These are phyloP conservation scores for Sparidentex hasta DNA, from an alignment of 2,797 vertebrate species.

Conservation along the genomic window DNA sequence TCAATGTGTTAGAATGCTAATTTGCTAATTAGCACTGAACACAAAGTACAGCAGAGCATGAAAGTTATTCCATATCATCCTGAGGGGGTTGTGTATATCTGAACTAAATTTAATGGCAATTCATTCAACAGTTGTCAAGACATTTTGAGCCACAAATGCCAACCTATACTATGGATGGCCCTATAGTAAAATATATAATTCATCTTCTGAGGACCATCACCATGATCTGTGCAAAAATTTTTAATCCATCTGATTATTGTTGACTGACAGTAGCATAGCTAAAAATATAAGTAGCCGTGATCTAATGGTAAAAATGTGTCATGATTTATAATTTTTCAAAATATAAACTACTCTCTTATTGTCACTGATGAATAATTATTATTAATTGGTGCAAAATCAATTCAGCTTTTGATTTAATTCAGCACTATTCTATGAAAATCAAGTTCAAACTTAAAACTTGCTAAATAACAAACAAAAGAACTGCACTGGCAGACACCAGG, in stretches of 20 bases:
- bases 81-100: neutral
- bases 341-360: neutral
- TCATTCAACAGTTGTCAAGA: neutral
- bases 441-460: constrained; percentile 29
- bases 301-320: neutral
- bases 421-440: constrained; percentile 1
- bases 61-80: neutral
- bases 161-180: neutral
- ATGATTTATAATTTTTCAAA: neutral
- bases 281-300: neutral
- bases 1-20: neutral
- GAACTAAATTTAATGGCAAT: neutral
- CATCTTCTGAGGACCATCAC: neutral
- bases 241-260: neutral
- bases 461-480: constrained; percentile 29
- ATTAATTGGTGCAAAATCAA: neutral
- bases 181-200: neutral
- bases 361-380: neutral
- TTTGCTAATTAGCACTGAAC: neutral
- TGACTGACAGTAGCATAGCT: neutral
- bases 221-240: neutral
- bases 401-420: neutral
- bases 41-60: neutral
- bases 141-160: neutral
- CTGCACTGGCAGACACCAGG: constrained; percentile 15